Percentiles rank a stretch among this genome's conserved stretches.
phyloP scores from a whole-genome alignment of 2,888 invertebrate species.

The Abrostola triplasia region DNA sequence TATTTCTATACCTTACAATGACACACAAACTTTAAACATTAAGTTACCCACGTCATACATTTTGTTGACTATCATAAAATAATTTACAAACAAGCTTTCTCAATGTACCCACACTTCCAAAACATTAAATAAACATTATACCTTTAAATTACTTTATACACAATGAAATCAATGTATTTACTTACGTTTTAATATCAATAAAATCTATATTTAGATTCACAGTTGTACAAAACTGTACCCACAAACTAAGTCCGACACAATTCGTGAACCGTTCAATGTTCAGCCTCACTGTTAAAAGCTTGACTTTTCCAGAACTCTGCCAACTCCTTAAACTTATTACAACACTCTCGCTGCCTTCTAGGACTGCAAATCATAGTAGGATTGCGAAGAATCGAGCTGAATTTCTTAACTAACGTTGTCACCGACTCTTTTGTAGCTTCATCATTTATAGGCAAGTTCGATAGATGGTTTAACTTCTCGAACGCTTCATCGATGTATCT shows the following conservation, averaged over 20 bases:
- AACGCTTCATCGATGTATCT: slow-evolving; percentile 81
- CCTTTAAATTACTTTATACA: too few species aligned
- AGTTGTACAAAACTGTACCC: not conserved
- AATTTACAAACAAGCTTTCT: too few species aligned
- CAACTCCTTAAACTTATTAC: slow-evolving; percentile 75
- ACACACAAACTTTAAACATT: too few species aligned
- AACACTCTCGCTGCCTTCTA: slow-evolving; percentile 70
- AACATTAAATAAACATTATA: too few species aligned
- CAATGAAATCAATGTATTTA: too few species aligned
- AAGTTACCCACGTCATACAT: too few species aligned
- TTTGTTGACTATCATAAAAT: too few species aligned
- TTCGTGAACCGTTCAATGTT: slow-evolving; percentile 22
- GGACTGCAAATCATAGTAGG: slow-evolving; percentile 69
- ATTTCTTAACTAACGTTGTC: slow-evolving; percentile 78
- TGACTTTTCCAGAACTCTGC: slow-evolving; percentile 78
- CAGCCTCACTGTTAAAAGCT: slow-evolving; percentile 54
- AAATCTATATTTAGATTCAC: not conserved
- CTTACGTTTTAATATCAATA: too few species aligned
- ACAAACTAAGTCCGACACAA: not conserved
- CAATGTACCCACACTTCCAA: too few species aligned
- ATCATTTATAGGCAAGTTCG: slow-evolving; percentile 60
- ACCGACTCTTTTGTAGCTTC: slow-evolving; percentile 71
- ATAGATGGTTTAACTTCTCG: slow-evolving; percentile 70
- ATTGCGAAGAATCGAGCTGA: slow-evolving; percentile 71
- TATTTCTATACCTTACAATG: too few species aligned